Evolutionary conservation across 2,797 vertebrate genomes (phyloP).

Genomic region (Mormyrus proboscirostris): DNA sequence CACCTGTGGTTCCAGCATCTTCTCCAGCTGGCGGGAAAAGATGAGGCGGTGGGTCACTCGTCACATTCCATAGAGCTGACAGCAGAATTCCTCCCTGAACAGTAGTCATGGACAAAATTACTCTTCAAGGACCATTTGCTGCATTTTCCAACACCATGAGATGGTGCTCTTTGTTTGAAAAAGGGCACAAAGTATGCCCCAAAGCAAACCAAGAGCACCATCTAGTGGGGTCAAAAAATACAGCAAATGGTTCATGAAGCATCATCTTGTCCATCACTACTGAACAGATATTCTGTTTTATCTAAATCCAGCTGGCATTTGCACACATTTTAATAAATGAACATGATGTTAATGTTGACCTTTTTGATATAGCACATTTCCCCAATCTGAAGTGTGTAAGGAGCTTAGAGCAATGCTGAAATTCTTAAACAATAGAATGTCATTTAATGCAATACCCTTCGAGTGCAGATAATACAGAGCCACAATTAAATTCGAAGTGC

Average conservation of each 20-base stretch:
- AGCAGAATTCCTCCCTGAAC: not conserved
- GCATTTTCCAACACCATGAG: not conserved
- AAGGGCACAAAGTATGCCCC: not conserved
- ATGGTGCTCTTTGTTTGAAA: not conserved
- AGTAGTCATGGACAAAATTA: not conserved
- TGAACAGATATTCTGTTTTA: not conserved
- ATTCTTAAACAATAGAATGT: not conserved
- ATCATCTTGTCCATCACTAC: not conserved
- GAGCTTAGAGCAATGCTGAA: not conserved
- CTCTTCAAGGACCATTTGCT: not conserved
- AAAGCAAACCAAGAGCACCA: not conserved
- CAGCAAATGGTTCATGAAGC: not conserved
- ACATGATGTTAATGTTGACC: not conserved
- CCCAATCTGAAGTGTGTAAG: not conserved
- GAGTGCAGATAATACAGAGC: not conserved
- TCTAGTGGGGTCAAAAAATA: not conserved
- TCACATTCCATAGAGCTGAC: not conserved
- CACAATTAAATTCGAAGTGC: not conserved
- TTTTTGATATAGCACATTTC: not conserved
- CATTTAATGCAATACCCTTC: not conserved
- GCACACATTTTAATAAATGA: not conserved
- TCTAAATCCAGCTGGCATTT: not conserved
- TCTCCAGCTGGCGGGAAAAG: constrained; percentile 71
- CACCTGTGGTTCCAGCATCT: constrained; percentile 90
- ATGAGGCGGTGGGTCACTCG: not conserved